A percentile compares a stretch with the other conserved stretches of the same genome.
These are phyloP conservation scores for Stegodyphus dumicola DNA, from an alignment of 1,140 invertebrate species.

Conservation along the genomic window DNA sequence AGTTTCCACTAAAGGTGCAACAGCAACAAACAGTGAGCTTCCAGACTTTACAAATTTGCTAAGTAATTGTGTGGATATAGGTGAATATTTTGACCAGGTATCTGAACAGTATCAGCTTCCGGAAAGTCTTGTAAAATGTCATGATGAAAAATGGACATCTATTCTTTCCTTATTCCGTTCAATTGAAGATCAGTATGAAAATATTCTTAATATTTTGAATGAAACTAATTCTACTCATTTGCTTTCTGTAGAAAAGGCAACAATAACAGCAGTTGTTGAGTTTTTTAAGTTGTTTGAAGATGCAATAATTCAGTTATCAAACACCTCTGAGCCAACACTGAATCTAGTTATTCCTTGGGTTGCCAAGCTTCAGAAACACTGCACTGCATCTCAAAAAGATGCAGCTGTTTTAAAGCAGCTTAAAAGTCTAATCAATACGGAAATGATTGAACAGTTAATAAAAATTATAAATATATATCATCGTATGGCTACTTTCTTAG, in stretches of 20 bases:
- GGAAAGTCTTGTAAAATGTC: conserved; percentile 3
- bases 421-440: conserved; percentile 1
- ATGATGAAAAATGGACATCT: conserved; percentile 39
- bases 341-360: conserved; percentile 49
- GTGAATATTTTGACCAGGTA: conserved; percentile 15
- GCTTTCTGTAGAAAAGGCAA: conserved; percentile 34
- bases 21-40: conserved; percentile 3
- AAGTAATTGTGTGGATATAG: conserved; percentile 10
- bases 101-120: conserved; percentile 5
- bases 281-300: conserved; percentile 45
- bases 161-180: conserved; percentile 32
- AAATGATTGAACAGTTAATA: conserved; percentile 13
- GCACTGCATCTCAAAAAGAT: background rate
- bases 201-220: conserved; percentile 26
- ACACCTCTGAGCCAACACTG: conserved; percentile 6
- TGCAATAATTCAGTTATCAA: conserved; percentile 24
- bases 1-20: background rate
- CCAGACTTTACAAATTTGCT: conserved; percentile 41
- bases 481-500: conserved; percentile 35
- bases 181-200: conserved; percentile 40
- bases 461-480: conserved; percentile 24
- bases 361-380: conserved; percentile 28
- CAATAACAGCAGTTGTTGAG: conserved; percentile 1
- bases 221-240: conserved; percentile 26
- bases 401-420: conserved; percentile 30